Base-by-base conservation (phyloP, 2,888 invertebrate species). In the Thalpophila matura region DNA sequence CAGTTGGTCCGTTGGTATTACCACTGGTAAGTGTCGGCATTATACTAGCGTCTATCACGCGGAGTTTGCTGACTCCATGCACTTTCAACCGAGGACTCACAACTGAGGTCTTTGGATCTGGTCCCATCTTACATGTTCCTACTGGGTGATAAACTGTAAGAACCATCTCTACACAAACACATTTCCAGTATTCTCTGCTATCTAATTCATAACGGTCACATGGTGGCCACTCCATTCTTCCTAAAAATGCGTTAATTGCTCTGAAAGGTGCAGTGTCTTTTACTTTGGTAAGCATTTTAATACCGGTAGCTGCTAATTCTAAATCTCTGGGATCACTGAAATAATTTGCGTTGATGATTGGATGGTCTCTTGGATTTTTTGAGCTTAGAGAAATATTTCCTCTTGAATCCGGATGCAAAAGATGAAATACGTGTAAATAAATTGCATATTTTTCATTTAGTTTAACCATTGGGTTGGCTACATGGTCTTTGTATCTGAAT, bases 141-240 rank as follows among this genome's bases (percentile, higher is more conserved):
- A 96, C 95, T 0, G 97, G 97, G 88, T 97, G 97, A 79, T 96
- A 97, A 24, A 97, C 95, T 12, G 87, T 85, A 1, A 63, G 47
- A 1, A 82, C 70, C 59, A 84, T 81, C 82, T 97, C 96, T 16
- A 96, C 84, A 60, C 81, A 74, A 49, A 86, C 76, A 59, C 90
- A 90, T 71, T 83, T 80, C 89, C 89, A 90, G 57, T 90, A 91
- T 3, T 77, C 67, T 20, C 75, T 71, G 53, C 84, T 88, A 45
- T 81, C 77, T 27, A 88, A 71, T 60, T 80, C 61, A 47, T 76
- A 83, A 9, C 53, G 4, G 47, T 89, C 71, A 70, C 90, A 91
- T 2, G 79, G 73, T 5, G 82, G 77, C 80, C 82, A 83, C 9
- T 82, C 62, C 14, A 89, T 73, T 71, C 86, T 82, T 9, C 81